These are phyloP conservation scores for Phylloscopus trochiloides DNA, from an alignment of 2,113 vertebrate genomes.

Conservation along the genomic window DNA sequence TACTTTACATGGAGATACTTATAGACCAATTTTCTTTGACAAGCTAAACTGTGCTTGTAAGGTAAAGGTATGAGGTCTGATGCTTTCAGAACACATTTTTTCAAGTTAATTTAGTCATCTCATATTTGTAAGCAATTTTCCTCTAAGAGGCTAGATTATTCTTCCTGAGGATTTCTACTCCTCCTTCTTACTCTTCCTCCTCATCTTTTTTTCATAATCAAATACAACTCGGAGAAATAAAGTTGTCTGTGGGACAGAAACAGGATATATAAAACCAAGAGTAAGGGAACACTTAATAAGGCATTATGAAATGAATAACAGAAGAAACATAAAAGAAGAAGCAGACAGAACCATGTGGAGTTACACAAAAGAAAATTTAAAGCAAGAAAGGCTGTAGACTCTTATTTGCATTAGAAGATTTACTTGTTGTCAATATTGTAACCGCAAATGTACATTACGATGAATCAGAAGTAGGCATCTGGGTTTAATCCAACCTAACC, in stretches of 20 bases:
- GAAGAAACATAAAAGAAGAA: neutral
- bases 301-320: neutral
- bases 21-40: slow-evolving; percentile 40
- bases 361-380: neutral
- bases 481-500: neutral
- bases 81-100: slow-evolving; percentile 36
- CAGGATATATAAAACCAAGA: neutral
- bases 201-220: neutral
- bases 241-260: neutral
- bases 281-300: neutral
- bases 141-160: slow-evolving; percentile 16
- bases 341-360: neutral
- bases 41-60: slow-evolving; percentile 22
- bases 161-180: slow-evolving; percentile 4
- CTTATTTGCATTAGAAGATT: neutral
- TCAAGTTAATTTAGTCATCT: slow-evolving; percentile 22
- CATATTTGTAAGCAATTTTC: slow-evolving; percentile 36
- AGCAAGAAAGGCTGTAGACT: neutral
- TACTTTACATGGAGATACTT: neutral
- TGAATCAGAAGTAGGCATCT: neutral
- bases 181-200: slow-evolving; percentile 1
- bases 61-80: slow-evolving; percentile 7
- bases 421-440: neutral
- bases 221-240: neutral
- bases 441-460: neutral